Evolutionary conservation across 2,113 vertebrate genomes (phyloP).

Genomic region (Phaetusa simplex): DNA sequence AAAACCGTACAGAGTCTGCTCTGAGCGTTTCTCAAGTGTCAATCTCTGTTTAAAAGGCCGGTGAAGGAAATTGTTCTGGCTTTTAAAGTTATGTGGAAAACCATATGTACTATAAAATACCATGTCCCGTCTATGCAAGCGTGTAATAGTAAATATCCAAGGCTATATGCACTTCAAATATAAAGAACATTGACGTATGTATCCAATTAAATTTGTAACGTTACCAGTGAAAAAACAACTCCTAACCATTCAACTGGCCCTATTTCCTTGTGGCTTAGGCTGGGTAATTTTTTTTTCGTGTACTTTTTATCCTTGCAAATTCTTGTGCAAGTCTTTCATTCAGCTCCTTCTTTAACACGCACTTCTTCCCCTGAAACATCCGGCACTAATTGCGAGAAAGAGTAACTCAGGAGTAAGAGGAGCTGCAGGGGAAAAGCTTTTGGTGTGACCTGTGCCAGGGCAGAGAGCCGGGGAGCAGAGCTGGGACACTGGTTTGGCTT

Average conservation of each 20-base stretch:
- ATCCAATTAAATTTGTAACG: conserved; percentile 39
- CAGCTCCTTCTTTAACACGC: neutral
- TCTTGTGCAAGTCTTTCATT: neutral
- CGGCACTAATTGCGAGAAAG: neutral
- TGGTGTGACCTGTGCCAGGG: neutral
- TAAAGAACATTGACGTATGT: conserved; percentile 21
- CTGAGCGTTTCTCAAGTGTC: conserved; percentile 20
- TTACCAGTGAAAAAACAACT: conserved; percentile 15
- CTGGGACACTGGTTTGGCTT: neutral
- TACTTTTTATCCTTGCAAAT: conserved; percentile 33
- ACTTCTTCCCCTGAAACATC: neutral
- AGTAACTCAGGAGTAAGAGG: neutral
- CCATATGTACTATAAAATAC: conserved; percentile 29
- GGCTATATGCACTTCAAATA: neutral
- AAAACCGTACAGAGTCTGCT: neutral
- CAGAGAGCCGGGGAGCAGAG: neutral
- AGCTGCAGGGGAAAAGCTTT: neutral
- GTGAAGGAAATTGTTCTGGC: conserved; percentile 52
- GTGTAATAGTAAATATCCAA: conserved; percentile 16
- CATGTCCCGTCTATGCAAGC: neutral
- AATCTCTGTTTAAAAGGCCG: conserved; percentile 47
- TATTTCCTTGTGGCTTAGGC: neutral
- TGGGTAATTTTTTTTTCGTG: neutral
- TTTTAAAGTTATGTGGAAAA: conserved; percentile 55
- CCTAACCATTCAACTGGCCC: neutral